A percentile compares a stretch with the other conserved stretches of the same genome.
Evolutionary conservation across 2,888 invertebrate species (phyloP).

Genomic region (Epistrophe eligans): DNA sequence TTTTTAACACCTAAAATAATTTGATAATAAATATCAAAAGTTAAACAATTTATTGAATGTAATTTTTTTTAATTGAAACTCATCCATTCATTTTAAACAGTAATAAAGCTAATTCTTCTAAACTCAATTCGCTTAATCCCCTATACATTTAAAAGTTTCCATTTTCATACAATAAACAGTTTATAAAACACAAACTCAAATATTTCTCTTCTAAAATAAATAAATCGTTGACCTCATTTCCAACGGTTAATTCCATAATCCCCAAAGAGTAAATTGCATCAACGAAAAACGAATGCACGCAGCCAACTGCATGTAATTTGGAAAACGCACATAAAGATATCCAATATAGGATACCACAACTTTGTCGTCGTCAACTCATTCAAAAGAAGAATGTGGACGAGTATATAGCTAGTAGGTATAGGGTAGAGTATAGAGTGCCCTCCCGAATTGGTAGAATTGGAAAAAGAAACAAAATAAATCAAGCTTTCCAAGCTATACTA

Average conservation of each 20-base stretch:
- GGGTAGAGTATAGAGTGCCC: not conserved
- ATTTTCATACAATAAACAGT: not conserved
- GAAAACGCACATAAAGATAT: slow-evolving; percentile 56
- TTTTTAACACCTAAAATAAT: too few species aligned
- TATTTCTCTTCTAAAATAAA: slow-evolving; percentile 49
- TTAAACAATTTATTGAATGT: not conserved
- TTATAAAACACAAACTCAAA: slow-evolving; percentile 33
- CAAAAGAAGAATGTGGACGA: slow-evolving; percentile 44
- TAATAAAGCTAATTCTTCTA: not conserved
- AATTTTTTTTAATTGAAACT: not conserved
- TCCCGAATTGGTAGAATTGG: slow-evolving; percentile 43
- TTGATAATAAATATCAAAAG: too few species aligned
- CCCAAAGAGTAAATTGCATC: slow-evolving; percentile 60
- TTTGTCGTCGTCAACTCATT: slow-evolving; percentile 56
- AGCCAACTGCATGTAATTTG: slow-evolving; percentile 25
- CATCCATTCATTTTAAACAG: not conserved
- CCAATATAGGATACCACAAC: slow-evolving; percentile 15
- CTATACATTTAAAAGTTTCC: not conserved
- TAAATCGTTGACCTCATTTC: slow-evolving; percentile 66
- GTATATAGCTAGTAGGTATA: not conserved
- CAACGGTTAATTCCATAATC: slow-evolving; percentile 65
- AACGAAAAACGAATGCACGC: slow-evolving; percentile 18
- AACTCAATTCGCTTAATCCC: not conserved
- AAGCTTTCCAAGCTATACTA: slow-evolving; percentile 38
- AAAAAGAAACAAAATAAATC: slow-evolving; percentile 67